These are phyloP conservation scores for Argyrosomus japonicus DNA, from an alignment of 2,113 vertebrate genomes.

Conservation along the genomic window DNA sequence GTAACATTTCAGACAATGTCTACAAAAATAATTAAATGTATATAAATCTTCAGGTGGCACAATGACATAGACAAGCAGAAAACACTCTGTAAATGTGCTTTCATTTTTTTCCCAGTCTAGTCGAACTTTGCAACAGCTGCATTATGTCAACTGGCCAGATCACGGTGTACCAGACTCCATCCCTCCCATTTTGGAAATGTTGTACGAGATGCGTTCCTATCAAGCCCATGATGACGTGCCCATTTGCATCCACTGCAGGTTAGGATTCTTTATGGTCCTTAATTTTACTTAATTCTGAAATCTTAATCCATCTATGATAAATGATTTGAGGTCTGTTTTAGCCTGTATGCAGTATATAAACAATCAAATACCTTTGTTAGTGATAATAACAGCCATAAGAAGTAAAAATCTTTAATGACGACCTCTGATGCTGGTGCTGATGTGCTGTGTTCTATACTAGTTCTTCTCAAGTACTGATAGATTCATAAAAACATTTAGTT, in stretches of 20 bases:
- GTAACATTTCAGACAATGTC: neutral
- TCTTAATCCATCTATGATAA: neutral
- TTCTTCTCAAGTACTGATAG: neutral
- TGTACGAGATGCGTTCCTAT: constrained; percentile 87
- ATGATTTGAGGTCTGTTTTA: neutral
- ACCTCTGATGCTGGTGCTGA: neutral
- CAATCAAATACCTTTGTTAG: neutral
- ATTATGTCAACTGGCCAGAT: constrained; percentile 97
- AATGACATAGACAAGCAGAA: neutral
- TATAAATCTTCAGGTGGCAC: neutral
- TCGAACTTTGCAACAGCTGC: constrained; percentile 90
- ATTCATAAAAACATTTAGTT: neutral
- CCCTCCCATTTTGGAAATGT: constrained; percentile 91
- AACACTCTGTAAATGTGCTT: neutral
- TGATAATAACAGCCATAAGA: neutral
- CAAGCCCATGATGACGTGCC: constrained; percentile 88
- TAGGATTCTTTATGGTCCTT: neutral
- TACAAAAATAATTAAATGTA: neutral
- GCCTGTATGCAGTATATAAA: neutral
- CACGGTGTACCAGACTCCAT: constrained; percentile 93
- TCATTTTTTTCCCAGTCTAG: constrained; percentile 58
- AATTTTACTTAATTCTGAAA: neutral
- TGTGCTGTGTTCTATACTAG: neutral
- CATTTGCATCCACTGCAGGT: constrained; percentile 98
- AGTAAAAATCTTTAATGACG: neutral